A percentile compares a stretch with the other conserved stretches of the same genome.
Conservation (phyloP, 2,888 invertebrate species). For the Drosophila kanekoi region DNA sequence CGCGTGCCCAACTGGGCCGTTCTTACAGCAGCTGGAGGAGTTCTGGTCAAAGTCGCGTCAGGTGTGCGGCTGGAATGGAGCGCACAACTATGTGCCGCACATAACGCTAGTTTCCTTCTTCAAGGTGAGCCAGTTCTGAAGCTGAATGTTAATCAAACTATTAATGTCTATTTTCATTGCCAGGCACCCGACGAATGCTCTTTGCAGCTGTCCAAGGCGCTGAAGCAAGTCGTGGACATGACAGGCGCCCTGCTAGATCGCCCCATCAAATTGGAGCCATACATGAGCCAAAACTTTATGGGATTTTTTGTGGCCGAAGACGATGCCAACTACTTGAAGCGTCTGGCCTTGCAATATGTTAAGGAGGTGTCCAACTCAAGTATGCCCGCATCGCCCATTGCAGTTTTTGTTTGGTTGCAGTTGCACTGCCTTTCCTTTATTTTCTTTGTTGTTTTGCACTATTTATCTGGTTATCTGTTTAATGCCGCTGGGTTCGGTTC, state of each 20-base stretch:
- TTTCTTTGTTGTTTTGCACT: conserved; percentile 44
- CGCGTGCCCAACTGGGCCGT: conserved; percentile 90
- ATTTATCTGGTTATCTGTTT: conserved; percentile 54
- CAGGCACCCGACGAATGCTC: conserved; percentile 92
- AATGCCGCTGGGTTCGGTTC: conserved; percentile 36
- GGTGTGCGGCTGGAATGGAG: conserved; percentile 94
- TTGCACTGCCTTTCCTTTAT: conserved; percentile 23
- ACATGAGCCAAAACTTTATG: conserved; percentile 95
- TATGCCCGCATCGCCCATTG: conserved; percentile 85
- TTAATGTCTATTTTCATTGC: neutral
- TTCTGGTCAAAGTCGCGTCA: conserved; percentile 92
- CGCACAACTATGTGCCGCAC: conserved; percentile 95
- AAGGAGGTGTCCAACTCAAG: conserved; percentile 91
- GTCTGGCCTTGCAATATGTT: conserved; percentile 92
- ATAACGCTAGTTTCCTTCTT: conserved; percentile 96
- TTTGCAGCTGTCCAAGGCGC: conserved; percentile 88
- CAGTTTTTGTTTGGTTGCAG: conserved; percentile 40
- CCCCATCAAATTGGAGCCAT: conserved; percentile 91
- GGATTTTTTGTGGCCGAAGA: conserved; percentile 94
- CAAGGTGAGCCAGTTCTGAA: conserved; percentile 87
- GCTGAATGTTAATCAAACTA: neutral
- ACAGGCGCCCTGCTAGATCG: conserved; percentile 89
- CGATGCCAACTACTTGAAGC: conserved; percentile 92
- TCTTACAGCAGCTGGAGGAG: conserved; percentile 89
- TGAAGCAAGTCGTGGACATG: conserved; percentile 90